Evolutionary conservation across 2,797 vertebrate species (phyloP), one percentile per base, ranked within the genome.

Genomic region (Sciurus carolinensis): DNA sequence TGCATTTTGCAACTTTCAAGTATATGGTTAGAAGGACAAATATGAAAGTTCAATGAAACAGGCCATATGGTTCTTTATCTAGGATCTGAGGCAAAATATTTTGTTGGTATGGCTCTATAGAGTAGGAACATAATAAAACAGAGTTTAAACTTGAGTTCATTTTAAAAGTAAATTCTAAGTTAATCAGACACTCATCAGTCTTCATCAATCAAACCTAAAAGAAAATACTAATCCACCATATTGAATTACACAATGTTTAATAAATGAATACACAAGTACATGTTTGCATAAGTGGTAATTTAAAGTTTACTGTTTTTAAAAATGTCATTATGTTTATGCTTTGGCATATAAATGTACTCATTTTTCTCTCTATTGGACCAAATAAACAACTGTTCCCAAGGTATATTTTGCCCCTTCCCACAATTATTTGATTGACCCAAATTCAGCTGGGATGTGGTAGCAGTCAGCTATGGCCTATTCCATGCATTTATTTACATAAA

Each of bases 11-110:
- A 91, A 42, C 26, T 30, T 86, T 73, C 24, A 71, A 24, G 33
- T 84, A 93, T 87, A 80, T 85, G 17, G 13, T 50, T 81, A 90
- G 10, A 86, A 94, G 90, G 1, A 72, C 8, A 91, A 76, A 81
- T 54, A 67, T 4, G 50, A 79, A 39, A 94, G 11, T 80, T 91
- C 17, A 93, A 42, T 89, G 30, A 75, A 80, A 47, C 5, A 71
- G 12, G 10, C 13, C 50, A 73, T 5, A 44, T 71, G 33, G 20
- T 57, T 82, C 75, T 54, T 57, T 44, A 20, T 36, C 11, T 42
- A 84, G 79, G 12, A 0, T 0, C 5, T 5, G 0, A 79, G 28
- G 5, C 62, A 83, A 57, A 89, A 4, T 59, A 30, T 76, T 71
- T 44, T 62, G 6, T 66, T 75, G 57, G 13, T 33, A 22, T 30